Conservation (phyloP, 2,888 invertebrate species). For the Noctua fimbriata region DNA sequence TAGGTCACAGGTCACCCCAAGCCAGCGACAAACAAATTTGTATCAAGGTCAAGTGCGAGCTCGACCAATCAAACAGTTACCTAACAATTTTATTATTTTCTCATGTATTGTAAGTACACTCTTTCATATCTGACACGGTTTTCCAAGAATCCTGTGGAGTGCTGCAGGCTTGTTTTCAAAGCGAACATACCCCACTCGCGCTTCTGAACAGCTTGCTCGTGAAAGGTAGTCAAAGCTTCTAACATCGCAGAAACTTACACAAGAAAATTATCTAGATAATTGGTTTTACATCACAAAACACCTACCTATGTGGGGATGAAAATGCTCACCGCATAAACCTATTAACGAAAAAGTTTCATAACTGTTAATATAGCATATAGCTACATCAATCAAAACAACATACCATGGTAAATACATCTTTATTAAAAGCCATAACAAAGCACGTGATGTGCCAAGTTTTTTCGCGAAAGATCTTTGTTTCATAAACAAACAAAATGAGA, state of each 20-base stretch:
- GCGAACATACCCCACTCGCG: background rate
- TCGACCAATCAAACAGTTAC: constrained; percentile 70
- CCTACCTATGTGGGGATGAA: background rate
- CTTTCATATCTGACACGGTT: constrained; percentile 4
- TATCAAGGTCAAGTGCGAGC: constrained; percentile 80
- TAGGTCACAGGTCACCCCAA: constrained; percentile 72
- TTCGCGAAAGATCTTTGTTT: constrained; percentile 49
- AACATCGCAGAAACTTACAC: background rate
- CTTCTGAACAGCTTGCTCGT: background rate
- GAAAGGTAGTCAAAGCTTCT: background rate
- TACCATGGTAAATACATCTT: constrained; percentile 29
- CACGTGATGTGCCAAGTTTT: constrained; percentile 50
- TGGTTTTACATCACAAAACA: background rate
- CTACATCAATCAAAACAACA: constrained; percentile 44
- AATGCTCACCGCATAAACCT: background rate
- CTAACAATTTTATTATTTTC: constrained; percentile 52
- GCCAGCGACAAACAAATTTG: constrained; percentile 76
- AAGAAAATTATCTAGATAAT: constrained; percentile 15
- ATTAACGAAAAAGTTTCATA: background rate
- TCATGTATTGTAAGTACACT: constrained; percentile 6
- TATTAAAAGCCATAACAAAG: constrained; percentile 44
- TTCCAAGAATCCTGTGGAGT: constrained; percentile 8
- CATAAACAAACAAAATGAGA: background rate
- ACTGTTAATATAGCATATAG: constrained; percentile 7
- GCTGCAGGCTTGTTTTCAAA: constrained; percentile 8